Base-by-base conservation (phyloP, 2,888 invertebrate genomes). In the Alviniconcha strummeri region DNA sequence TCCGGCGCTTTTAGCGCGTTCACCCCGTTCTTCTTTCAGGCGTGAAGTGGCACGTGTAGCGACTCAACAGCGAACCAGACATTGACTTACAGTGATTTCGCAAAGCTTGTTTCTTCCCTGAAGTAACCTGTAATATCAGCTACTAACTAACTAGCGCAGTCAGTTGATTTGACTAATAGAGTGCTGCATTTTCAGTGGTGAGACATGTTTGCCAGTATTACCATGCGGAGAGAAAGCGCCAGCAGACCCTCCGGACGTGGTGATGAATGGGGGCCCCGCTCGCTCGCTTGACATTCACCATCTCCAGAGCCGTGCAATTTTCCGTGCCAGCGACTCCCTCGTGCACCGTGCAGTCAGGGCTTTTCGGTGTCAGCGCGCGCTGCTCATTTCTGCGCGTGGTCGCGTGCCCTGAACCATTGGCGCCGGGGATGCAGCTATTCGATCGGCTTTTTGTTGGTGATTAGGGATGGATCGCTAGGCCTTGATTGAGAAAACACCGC, bases 291-390 rank as follows among this genome's bases (percentile, higher is more conserved):
- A 69, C 69, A 15, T 6, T 17, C 6, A 6, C 17, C n/a, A 69
- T 69, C 79, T 52, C 54, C 17, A 57, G 57, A 55, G n/a, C 55
- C 19, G 52, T 74, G 74, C 81, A 81, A 71, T 74, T 81, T 81
- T 81, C 74, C 56, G 57, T 57, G 57, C 17, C 56, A 60, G 13
- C 81, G 60, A 81, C 7, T 52, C 36, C 56, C 57, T 52, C 60
- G 81, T 72, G 74, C 81, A 6, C 1, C 36, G 56, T 13, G 52
- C 69, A 13, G 7, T 8, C 72, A 19, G 13, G 56, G 19, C 74
- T 56, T 13, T 15, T 57, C 52, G 4, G 52, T 80, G 80, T 17
- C 67, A 67, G 67, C n/a, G n/a, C 72, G 72, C 72, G n/a, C 72
- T 36, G 76, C 36, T 56, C 77, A 17, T 15, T 56, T 56, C 55